These are phyloP conservation scores for Nixonia krombeini DNA, from an alignment of 1,140 invertebrate genomes.

Conservation along the genomic window DNA sequence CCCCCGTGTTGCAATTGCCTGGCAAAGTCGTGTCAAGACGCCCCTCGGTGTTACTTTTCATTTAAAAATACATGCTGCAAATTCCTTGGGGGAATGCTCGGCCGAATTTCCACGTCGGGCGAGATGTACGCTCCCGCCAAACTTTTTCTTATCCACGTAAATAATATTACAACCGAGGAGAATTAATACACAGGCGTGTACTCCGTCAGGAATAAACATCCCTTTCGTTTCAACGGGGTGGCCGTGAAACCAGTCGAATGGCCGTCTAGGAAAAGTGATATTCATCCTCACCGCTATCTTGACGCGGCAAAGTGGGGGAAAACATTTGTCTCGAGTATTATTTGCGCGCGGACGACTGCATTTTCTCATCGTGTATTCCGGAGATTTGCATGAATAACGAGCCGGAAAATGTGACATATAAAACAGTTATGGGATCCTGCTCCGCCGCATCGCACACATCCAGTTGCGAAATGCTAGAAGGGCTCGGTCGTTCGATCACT, in stretches of 20 bases:
- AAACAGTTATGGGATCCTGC: conserved; percentile 36
- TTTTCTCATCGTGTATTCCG: conserved; percentile 58
- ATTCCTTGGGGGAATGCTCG: not conserved
- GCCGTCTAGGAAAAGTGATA: too few species aligned
- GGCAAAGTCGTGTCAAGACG: not conserved
- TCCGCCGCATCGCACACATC: not conserved
- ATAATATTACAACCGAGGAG: too few species aligned
- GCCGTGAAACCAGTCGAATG: too few species aligned
- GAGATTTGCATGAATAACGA: conserved; percentile 63
- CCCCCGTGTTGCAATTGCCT: conserved; percentile 1
- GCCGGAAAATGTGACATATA: conserved; percentile 57
- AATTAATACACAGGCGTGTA: too few species aligned
- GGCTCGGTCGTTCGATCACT: not conserved
- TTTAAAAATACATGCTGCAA: not conserved
- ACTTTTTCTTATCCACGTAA: not conserved
- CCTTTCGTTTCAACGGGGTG: too few species aligned
- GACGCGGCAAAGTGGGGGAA: not conserved
- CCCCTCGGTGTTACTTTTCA: conserved; percentile 1
- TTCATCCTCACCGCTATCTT: too few species aligned
- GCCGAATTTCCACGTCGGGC: not conserved
- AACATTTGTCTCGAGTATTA: conserved; percentile 31
- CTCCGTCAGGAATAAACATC: too few species aligned
- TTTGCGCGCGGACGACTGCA: conserved; percentile 34
- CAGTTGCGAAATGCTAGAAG: conserved; percentile 15
- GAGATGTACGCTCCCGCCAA: not conserved